phyloP scores from a whole-genome alignment of 2,797 vertebrate species.

The Paratrypauchen microcephalus region DNA sequence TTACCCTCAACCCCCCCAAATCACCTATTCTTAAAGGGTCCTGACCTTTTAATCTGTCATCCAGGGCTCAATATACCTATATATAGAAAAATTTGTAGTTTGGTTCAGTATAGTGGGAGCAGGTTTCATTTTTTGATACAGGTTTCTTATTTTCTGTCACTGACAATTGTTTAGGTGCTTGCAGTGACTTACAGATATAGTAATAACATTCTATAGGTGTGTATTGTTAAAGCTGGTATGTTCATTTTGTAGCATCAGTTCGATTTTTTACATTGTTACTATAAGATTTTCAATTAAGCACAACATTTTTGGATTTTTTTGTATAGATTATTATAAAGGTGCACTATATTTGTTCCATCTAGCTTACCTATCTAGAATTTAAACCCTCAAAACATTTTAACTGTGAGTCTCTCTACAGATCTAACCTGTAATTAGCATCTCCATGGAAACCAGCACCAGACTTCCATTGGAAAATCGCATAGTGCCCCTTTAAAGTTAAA shows the following conservation, averaged over 20 bases:
- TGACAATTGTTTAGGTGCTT: no score
- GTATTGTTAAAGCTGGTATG: background rate
- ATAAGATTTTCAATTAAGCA: background rate
- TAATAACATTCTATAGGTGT: background rate
- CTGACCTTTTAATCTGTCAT: conserved; percentile 85
- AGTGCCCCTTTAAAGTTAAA: no score
- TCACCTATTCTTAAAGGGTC: conserved; percentile 68
- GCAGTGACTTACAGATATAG: no score
- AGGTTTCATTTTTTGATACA: background rate
- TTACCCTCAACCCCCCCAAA: conserved; percentile 55
- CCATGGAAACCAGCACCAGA: no score
- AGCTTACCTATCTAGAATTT: no score
- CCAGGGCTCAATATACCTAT: conserved; percentile 79
- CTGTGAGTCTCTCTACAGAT: no score
- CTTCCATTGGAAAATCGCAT: no score
- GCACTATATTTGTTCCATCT: no score
- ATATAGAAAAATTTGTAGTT: conserved; percentile 42
- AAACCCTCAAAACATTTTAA: no score
- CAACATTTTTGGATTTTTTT: no score
- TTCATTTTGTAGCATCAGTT: background rate
- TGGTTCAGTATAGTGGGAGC: background rate
- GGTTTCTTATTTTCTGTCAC: background rate
- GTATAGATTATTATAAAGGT: no score
- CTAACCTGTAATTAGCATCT: no score
- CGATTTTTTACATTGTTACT: background rate